Evolutionary conservation across 2,797 vertebrate species (phyloP).

Genomic region (Halcyon leucocephala): DNA sequence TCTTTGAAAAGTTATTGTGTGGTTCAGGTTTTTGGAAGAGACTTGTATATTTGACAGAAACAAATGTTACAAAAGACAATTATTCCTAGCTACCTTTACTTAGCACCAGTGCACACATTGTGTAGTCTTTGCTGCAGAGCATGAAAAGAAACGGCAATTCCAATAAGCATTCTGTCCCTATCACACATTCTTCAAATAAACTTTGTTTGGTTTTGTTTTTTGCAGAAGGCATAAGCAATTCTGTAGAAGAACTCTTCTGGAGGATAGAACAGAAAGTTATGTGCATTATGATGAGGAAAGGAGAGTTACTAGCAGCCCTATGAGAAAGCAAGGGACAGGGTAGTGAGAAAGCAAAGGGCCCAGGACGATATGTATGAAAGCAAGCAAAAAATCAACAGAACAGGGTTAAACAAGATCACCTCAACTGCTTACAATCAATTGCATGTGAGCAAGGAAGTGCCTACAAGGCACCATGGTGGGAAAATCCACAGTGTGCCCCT

Average conservation of each 20-base stretch:
- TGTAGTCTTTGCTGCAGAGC: background rate
- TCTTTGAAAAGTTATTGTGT: slow-evolving; percentile 46
- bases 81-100: background rate
- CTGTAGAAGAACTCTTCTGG: background rate
- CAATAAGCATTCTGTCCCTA: background rate
- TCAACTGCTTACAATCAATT: background rate
- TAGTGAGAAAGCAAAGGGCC: background rate
- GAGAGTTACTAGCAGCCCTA: background rate
- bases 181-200: background rate
- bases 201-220: background rate
- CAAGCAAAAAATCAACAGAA: background rate
- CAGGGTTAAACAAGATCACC: background rate
- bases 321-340: background rate
- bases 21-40: slow-evolving; percentile 18
- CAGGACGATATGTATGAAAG: background rate
- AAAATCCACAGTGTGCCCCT: background rate
- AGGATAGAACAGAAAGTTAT: background rate
- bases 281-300: background rate
- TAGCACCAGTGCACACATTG: slow-evolving; percentile 13
- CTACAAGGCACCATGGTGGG: background rate
- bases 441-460: background rate
- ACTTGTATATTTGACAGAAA: no score
- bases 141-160: background rate
- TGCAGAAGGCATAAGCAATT: background rate
- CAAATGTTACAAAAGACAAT: background rate